phyloP scores from a whole-genome alignment of 2,888 invertebrate genomes.

The Leptinotarsa haldemani region DNA sequence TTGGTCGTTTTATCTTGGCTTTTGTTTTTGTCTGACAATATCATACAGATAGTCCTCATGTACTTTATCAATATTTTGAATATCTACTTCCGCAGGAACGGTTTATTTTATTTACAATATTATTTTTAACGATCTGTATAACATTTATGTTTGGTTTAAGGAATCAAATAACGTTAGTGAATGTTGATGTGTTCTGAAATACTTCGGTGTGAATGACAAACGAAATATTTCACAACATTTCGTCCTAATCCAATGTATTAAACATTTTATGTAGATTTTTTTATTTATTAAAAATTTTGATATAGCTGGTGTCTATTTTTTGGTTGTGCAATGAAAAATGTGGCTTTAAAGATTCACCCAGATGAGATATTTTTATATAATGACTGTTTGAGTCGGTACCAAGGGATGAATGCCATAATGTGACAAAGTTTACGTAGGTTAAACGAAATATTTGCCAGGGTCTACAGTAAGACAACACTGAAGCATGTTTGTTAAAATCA shows the following conservation, averaged over 20 bases:
- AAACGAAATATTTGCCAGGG: too few relatives aligned
- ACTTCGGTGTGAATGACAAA: constrained; percentile 26
- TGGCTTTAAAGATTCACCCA: not conserved
- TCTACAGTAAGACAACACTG: too few relatives aligned
- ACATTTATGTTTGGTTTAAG: constrained; percentile 54
- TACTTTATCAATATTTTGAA: constrained; percentile 1
- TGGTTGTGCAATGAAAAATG: not conserved
- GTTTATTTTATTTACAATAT: constrained; percentile 41
- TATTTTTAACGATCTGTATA: constrained; percentile 55
- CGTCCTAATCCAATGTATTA: constrained; percentile 45
- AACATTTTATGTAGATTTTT: constrained; percentile 51
- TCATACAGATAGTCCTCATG: not conserved
- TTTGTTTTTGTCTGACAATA: not conserved
- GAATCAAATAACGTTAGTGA: constrained; percentile 34
- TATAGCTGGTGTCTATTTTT: constrained; percentile 28
- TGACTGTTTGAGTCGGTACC: too few relatives aligned
- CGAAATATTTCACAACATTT: constrained; percentile 32
- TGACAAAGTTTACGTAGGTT: too few relatives aligned
- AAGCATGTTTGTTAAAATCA: too few relatives aligned
- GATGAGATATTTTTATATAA: too few relatives aligned
- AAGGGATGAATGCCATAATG: too few relatives aligned
- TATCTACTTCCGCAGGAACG: constrained; percentile 21
- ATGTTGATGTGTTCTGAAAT: constrained; percentile 16
- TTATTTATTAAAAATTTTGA: constrained; percentile 53
- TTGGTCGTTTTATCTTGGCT: not conserved